These are phyloP conservation scores for Alosa alosa DNA, from an alignment of 2,113 vertebrate species.

Conservation along the genomic window DNA sequence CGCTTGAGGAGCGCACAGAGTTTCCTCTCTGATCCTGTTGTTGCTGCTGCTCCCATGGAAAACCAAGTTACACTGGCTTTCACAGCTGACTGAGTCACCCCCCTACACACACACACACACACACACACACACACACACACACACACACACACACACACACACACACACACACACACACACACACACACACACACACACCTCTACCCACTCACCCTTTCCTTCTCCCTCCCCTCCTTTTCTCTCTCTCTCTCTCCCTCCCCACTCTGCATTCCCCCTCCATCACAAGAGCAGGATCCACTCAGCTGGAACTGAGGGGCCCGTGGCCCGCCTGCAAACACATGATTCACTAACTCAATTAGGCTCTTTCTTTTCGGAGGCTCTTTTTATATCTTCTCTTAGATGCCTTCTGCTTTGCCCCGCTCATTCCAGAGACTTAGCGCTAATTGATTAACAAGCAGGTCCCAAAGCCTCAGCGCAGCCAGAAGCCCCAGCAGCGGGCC, in stretches of 20 bases:
- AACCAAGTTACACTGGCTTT: slow-evolving; percentile 49
- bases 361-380: slow-evolving; percentile 38
- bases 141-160: not conserved
- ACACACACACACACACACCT: not conserved
- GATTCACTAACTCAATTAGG: slow-evolving; percentile 60
- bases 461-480: slow-evolving; percentile 26
- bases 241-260: not conserved
- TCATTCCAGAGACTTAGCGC: slow-evolving; percentile 50
- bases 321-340: slow-evolving; percentile 49
- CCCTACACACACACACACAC: slow-evolving; percentile 22
- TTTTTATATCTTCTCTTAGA: slow-evolving; percentile 47
- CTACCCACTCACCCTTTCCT: not conserved
- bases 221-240: not conserved
- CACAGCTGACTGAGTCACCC: slow-evolving; percentile 53
- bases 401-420: slow-evolving; percentile 28
- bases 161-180: slow-evolving; percentile 1
- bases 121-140: not conserved
- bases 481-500: not conserved
- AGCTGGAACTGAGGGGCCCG: slow-evolving; percentile 55
- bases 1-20: slow-evolving; percentile 1
- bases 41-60: slow-evolving; percentile 47
- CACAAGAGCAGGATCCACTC: slow-evolving; percentile 48
- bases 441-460: slow-evolving; percentile 55
- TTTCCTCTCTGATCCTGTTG: not conserved
- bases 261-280: not conserved